Conservation (phyloP, 2,888 invertebrate genomes). For the Amaurobius ferox region DNA sequence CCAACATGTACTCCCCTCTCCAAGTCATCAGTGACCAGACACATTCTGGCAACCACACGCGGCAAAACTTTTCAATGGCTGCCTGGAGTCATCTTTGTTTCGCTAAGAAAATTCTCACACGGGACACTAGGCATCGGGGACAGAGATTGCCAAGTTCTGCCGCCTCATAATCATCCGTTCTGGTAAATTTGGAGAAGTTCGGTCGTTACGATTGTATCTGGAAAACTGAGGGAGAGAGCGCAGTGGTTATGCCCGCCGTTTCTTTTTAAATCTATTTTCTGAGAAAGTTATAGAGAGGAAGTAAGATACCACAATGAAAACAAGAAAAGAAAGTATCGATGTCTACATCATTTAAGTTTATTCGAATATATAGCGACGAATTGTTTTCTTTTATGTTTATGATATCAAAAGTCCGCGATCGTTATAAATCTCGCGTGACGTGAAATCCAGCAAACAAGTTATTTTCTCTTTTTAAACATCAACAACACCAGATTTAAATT, state of each 20-base stretch:
- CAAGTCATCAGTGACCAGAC: conserved; percentile 35
- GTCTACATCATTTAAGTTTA: too few species aligned
- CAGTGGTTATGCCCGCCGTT: neutral
- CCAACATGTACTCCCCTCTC: neutral
- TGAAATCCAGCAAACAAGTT: too few species aligned
- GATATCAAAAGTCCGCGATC: too few species aligned
- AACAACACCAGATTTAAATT: too few species aligned
- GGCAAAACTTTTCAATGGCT: conserved; percentile 64
- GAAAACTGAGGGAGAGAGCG: neutral
- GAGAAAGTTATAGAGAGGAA: too few species aligned
- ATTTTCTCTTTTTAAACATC: too few species aligned
- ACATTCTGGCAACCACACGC: conserved; percentile 25
- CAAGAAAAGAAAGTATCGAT: too few species aligned
- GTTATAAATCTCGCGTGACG: too few species aligned
- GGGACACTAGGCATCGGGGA: conserved; percentile 69
- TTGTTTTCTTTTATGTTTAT: too few species aligned
- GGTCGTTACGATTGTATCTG: conserved; percentile 48
- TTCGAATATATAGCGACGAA: too few species aligned
- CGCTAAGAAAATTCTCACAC: conserved; percentile 68
- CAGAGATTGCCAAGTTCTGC: conserved; percentile 53
- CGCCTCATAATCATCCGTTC: conserved; percentile 42
- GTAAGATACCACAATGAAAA: too few species aligned
- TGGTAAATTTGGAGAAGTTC: conserved; percentile 23
- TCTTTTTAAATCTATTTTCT: conserved; percentile 15
- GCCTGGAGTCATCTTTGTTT: conserved; percentile 70